Evolutionary conservation across 2,888 invertebrate species (phyloP).

Genomic region (Autographa gamma): DNA sequence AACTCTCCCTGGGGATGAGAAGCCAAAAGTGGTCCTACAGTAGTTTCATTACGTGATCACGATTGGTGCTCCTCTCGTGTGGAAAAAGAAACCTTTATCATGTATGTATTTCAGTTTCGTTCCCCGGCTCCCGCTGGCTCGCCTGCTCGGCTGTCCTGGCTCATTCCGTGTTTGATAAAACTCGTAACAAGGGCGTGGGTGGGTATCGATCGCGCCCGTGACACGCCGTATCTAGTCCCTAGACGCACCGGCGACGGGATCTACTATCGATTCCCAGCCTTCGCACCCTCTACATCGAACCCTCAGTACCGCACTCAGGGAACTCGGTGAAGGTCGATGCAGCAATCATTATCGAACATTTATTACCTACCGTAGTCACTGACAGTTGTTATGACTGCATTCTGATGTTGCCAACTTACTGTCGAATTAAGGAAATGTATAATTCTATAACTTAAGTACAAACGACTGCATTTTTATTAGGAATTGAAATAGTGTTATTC

Average conservation of each 20-base stretch:
- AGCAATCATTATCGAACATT: slow-evolving; percentile 23
- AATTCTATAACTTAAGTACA: neutral
- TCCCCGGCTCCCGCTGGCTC: neutral
- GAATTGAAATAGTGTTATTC: neutral
- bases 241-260: slow-evolving; percentile 46
- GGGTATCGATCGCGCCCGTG: slow-evolving; percentile 73
- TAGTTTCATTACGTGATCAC: neutral
- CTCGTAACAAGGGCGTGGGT: slow-evolving; percentile 60
- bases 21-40: neutral
- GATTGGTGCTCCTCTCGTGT: neutral
- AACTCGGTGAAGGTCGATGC: slow-evolving; percentile 36
- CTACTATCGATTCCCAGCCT: slow-evolving; percentile 29
- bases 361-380: neutral
- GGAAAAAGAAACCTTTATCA: neutral
- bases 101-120: slow-evolving; percentile 1
- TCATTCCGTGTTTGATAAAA: slow-evolving; percentile 45
- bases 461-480: neutral
- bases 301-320: slow-evolving; percentile 8
- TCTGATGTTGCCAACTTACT: slow-evolving; percentile 21
- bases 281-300: slow-evolving; percentile 40
- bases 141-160: slow-evolving; percentile 12
- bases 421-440: neutral
- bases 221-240: slow-evolving; percentile 69
- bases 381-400: slow-evolving; percentile 10
- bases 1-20: neutral